A percentile compares a stretch with the other conserved stretches of the same genome.
These are phyloP conservation scores for Sinocyclocheilus rhinocerous DNA, from an alignment of 2,113 vertebrate genomes.

Conservation along the genomic window DNA sequence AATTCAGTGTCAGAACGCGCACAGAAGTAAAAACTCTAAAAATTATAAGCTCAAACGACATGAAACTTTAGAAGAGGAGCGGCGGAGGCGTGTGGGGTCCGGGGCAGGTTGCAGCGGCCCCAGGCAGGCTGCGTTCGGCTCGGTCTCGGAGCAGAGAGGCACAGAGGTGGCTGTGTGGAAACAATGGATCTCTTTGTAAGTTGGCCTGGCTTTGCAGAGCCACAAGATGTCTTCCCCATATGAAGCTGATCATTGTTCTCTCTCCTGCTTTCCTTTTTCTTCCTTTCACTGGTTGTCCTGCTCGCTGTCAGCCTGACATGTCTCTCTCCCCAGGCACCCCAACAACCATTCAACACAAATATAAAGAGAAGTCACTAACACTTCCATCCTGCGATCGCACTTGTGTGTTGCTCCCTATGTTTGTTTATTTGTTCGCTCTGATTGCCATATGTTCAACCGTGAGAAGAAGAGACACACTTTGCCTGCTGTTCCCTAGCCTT, in stretches of 20 bases:
- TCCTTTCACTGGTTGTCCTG: slow-evolving; percentile 15
- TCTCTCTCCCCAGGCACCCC: slow-evolving; percentile 23
- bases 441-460: slow-evolving; percentile 41
- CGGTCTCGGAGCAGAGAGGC: slow-evolving; percentile 29
- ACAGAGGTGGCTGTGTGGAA: slow-evolving; percentile 7
- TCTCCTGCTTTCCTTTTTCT: background rate
- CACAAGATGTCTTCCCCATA: slow-evolving; percentile 55
- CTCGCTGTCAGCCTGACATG: slow-evolving; percentile 40
- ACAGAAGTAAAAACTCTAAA: slow-evolving; percentile 21
- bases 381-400: slow-evolving; percentile 4
- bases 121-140: slow-evolving; percentile 19
- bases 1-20: slow-evolving; percentile 23
- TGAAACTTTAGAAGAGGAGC: slow-evolving; percentile 13
- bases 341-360: slow-evolving; percentile 9
- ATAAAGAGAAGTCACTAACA: slow-evolving; percentile 9
- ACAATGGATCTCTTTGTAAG: slow-evolving; percentile 58
- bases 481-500: slow-evolving; percentile 50
- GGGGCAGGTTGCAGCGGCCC: slow-evolving; percentile 35
- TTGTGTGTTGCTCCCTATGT: slow-evolving; percentile 21
- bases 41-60: slow-evolving; percentile 34
- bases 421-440: slow-evolving; percentile 39
- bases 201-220: slow-evolving; percentile 35
- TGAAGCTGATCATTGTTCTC: slow-evolving; percentile 58
- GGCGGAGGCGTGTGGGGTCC: slow-evolving; percentile 12
- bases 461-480: slow-evolving; percentile 37